Percentiles rank a stretch among this genome's conserved stretches.
phyloP scores from a whole-genome alignment of 2,888 invertebrate species.

The Ethmia dodecea region DNA sequence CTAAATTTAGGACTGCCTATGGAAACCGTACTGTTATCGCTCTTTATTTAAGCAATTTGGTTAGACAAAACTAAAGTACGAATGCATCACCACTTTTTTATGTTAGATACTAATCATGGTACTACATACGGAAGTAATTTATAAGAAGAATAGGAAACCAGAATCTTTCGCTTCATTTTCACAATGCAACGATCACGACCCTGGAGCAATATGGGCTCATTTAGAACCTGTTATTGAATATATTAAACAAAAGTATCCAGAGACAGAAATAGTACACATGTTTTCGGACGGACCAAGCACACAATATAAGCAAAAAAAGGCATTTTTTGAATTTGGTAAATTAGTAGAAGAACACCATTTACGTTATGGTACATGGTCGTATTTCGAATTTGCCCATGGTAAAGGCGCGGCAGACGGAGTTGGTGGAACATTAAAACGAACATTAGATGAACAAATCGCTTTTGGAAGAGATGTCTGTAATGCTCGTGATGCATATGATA shows the following conservation, averaged over 20 bases:
- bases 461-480: conserved; percentile 3
- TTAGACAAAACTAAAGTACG: too few species aligned
- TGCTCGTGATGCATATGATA: conserved; percentile 1
- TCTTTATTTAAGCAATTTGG: too few species aligned
- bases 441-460: conserved; percentile 3
- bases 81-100: too few species aligned
- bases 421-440: conserved; percentile 4
- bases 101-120: too few species aligned
- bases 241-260: conserved; percentile 1
- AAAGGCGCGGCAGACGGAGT: conserved; percentile 3
- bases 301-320: conserved; percentile 12
- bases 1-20: too few species aligned
- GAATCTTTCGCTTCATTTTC: conserved; percentile 10
- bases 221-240: conserved; percentile 10
- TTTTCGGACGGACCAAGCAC: conserved; percentile 10
- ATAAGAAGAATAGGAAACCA: background rate
- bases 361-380: conserved; percentile 2
- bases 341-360: background rate
- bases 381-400: conserved; percentile 4
- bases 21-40: too few species aligned
- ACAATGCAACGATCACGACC: conserved; percentile 3
- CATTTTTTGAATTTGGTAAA: conserved; percentile 1
- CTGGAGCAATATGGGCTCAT: conserved; percentile 15
- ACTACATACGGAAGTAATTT: conserved; percentile 3
- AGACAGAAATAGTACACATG: conserved; percentile 6